These are phyloP conservation scores for Gymnoscelis rufifasciata DNA, from an alignment of 2,888 invertebrate species.

Conservation along the genomic window DNA sequence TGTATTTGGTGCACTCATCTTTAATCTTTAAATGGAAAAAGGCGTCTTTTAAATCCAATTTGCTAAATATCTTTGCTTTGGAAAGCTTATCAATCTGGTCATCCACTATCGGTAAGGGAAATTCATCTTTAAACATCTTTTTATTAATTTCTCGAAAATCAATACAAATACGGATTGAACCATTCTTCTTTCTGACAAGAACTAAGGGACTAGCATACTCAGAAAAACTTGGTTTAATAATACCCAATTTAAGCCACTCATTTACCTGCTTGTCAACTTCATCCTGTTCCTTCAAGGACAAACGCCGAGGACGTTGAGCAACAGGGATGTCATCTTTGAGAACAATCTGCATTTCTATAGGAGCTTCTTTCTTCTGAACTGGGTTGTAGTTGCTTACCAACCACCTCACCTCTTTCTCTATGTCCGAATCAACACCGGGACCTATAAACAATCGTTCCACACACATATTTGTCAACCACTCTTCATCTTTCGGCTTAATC, in stretches of 20 bases:
- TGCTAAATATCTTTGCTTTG: constrained; percentile 11
- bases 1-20: constrained; percentile 17
- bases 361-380: neutral
- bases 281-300: neutral
- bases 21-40: constrained; percentile 16
- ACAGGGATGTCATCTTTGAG: neutral
- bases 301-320: neutral
- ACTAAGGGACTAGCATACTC: neutral
- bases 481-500: too few species aligned
- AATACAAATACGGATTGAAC: neutral
- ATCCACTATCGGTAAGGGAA: neutral
- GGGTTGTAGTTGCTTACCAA: too few species aligned
- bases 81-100: constrained; percentile 5
- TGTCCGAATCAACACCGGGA: too few species aligned
- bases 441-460: too few species aligned
- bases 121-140: neutral
- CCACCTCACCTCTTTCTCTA: too few species aligned
- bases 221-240: neutral
- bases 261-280: neutral
- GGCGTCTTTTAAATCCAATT: constrained; percentile 22
- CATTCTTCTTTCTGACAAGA: neutral
- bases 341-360: neutral
- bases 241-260: neutral
- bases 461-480: too few species aligned
- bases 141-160: neutral